Evolutionary conservation across 2,888 invertebrate species (phyloP), one percentile per base, ranked within the genome.

Genomic region (Chirona hameri): DNA sequence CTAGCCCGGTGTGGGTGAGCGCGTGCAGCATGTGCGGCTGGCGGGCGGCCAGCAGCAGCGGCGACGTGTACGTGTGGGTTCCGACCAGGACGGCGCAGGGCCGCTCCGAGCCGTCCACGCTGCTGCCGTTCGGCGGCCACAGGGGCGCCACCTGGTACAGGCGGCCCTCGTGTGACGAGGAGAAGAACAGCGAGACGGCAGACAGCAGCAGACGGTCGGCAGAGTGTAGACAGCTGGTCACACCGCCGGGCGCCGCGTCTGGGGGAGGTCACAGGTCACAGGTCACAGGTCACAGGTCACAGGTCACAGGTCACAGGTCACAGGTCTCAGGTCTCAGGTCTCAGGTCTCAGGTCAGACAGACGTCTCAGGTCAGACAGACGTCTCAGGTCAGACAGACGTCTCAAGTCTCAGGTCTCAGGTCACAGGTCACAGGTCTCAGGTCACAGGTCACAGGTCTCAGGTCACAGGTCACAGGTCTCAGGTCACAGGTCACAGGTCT

Each of bases 91-190:
- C 76, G 46, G 76, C 84, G 31, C 85, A 86, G 72, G 86, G 85
- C 81, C 87, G 83, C n/a, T n/a, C n/a, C 57, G 83, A 12, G 48
- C 48, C 48, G 52, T 52, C 52, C 39, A 39, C 39, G 39, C 39
- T 39, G 39, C 39, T 7, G 39, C 39, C 39, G 39, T 7, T 7
- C 7, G 39, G 39, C 39, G 39, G 39, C 15, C 60, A 29, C 79
- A 85, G 90, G 1, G 52, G 52, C 82, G 90, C 89, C 86, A 93
- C 92, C 86, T 93, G 92, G 87, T 93, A 94, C 83, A 94, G 88
- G 87, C 92, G 93, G 24, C 93, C 94, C 87, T 93, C 93, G 86
- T 92, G 91, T 52, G 90, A 89, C 0, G 92, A 91, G 79, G 91
- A 92, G 86, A 92, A 89, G 86, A 93, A 89, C 85, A 92, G 92